Conservation (phyloP, 2,113 vertebrate genomes). For the Hymenochirus boettgeri region DNA sequence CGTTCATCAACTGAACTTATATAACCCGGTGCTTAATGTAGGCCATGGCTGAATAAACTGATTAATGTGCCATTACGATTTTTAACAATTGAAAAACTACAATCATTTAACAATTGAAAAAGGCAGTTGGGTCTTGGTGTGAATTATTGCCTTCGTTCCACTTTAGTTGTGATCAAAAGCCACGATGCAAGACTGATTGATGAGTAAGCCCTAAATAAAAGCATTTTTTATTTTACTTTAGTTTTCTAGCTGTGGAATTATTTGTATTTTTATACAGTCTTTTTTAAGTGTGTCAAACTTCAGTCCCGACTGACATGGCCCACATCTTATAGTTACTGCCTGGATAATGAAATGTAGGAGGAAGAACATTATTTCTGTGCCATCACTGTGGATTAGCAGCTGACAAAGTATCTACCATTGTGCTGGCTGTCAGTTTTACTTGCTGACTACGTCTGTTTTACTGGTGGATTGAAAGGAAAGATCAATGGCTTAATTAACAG, state of each 20-base stretch:
- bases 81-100: no score
- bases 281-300: not conserved
- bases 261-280: not conserved
- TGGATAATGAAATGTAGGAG: conserved; percentile 17
- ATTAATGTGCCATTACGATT: no score
- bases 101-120: no score
- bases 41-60: no score
- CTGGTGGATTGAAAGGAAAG: conserved; percentile 3
- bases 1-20: not conserved
- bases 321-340: conserved; percentile 23
- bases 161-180: no score
- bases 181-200: no score
- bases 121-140: no score
- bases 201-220: no score
- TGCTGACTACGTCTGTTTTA: no score
- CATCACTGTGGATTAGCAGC: not conserved
- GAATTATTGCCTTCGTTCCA: no score
- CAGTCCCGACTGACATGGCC: not conserved
- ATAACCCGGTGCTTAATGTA: no score
- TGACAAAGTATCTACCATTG: conserved; percentile 14
- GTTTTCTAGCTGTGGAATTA: not conserved
- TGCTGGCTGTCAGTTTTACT: conserved; percentile 8
- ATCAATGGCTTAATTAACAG: conserved; percentile 14
- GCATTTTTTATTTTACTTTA: no score
- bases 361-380: conserved; percentile 17